Evolutionary conservation across 2,888 invertebrate species (phyloP).

Genomic region (Tridacna gigas): DNA sequence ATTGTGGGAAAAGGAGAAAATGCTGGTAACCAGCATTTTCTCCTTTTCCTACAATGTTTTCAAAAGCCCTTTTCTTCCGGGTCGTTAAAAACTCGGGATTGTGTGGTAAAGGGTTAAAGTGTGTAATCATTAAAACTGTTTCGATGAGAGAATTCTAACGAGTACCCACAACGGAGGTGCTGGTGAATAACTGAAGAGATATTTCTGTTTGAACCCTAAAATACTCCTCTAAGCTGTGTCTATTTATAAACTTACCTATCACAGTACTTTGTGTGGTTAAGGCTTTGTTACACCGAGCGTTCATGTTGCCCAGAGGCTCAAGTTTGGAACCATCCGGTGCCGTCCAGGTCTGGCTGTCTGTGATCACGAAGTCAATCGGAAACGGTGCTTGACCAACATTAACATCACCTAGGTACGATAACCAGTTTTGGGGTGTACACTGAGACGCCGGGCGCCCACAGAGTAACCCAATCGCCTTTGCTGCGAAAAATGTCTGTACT

Average conservation of each 20-base stretch:
- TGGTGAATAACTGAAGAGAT: too few relatives aligned
- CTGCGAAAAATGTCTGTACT: conserved; percentile 92
- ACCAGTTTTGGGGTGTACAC: conserved; percentile 88
- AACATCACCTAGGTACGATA: conserved; percentile 85
- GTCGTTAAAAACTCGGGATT: too few relatives aligned
- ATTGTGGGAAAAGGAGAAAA: too few relatives aligned
- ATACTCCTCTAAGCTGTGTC: too few relatives aligned
- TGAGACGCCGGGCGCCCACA: conserved; percentile 90
- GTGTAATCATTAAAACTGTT: too few relatives aligned
- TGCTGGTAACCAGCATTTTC: too few relatives aligned
- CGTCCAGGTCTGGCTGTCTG: conserved; percentile 41
- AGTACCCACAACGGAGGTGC: too few relatives aligned
- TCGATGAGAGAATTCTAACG: too few relatives aligned
- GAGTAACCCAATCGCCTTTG: conserved; percentile 91
- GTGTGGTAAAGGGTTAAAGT: too few relatives aligned
- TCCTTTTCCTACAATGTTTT: too few relatives aligned
- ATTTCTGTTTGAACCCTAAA: too few relatives aligned
- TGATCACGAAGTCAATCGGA: conserved; percentile 83
- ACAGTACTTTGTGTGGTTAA: background rate
- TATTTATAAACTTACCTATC: conserved; percentile 1
- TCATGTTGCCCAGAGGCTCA: conserved; percentile 72
- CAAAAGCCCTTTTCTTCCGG: too few relatives aligned
- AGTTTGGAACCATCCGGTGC: conserved; percentile 49
- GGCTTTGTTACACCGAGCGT: conserved; percentile 74
- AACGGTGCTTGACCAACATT: conserved; percentile 80